Evolutionary conservation across 1,140 invertebrate genomes (phyloP).

Genomic region (Trichomalopsis sarcophagae): DNA sequence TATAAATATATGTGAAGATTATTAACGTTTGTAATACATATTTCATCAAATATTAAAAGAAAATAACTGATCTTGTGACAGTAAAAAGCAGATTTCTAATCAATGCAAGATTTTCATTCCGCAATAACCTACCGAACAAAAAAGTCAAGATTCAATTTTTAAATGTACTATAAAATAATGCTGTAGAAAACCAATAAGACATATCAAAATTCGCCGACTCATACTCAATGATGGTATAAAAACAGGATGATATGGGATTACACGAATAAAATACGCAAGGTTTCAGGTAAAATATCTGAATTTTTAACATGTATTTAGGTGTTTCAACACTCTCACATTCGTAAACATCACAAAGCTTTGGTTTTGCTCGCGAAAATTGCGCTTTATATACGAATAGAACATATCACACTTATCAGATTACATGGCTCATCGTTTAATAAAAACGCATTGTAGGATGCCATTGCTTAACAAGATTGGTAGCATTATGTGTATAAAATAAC

Average conservation of each 20-base stretch:
- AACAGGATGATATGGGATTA: background rate
- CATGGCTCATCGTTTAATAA: constrained; percentile 25
- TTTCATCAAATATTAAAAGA: too few species aligned
- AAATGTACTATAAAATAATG: too few species aligned
- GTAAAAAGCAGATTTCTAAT: too few species aligned
- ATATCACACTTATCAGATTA: constrained; percentile 23
- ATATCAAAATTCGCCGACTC: too few species aligned
- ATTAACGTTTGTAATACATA: too few species aligned
- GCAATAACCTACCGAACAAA: too few species aligned
- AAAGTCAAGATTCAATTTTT: too few species aligned
- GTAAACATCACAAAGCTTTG: constrained; percentile 46
- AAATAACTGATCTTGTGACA: too few species aligned
- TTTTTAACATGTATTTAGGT: constrained; percentile 50
- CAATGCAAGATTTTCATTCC: too few species aligned
- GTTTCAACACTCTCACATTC: constrained; percentile 39
- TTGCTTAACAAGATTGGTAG: constrained; percentile 18
- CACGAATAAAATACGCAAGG: background rate
- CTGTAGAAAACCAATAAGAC: too few species aligned
- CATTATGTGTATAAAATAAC: background rate
- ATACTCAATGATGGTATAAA: background rate
- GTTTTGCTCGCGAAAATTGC: constrained; percentile 23
- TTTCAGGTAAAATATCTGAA: constrained; percentile 48
- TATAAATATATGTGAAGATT: too few species aligned
- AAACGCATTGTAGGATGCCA: constrained; percentile 10
- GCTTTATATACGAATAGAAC: constrained; percentile 26